phyloP scores from a whole-genome alignment of 2,797 vertebrate species.

The Coreius guichenoti region DNA sequence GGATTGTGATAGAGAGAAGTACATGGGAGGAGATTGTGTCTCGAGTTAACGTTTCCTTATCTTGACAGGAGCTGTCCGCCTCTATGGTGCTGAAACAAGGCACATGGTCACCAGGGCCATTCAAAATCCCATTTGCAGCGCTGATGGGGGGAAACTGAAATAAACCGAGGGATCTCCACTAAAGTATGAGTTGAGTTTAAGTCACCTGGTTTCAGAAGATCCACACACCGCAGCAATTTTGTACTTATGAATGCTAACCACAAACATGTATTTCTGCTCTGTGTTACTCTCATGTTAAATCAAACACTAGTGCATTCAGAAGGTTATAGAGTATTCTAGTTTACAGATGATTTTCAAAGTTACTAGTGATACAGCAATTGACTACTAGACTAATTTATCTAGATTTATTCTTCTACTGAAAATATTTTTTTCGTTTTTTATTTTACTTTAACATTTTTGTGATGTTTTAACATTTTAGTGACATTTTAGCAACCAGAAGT shows the following conservation, averaged over 20 bases:
- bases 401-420: neutral
- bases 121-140: conserved; percentile 50
- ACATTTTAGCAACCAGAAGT: neutral
- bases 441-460: neutral
- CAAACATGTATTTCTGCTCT: conserved; percentile 36
- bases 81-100: conserved; percentile 59
- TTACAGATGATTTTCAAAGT: neutral
- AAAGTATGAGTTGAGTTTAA: conserved; percentile 44
- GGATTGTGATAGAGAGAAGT: conserved; percentile 27
- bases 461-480: neutral
- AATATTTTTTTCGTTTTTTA: neutral
- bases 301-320: neutral
- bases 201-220: conserved; percentile 25
- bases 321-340: neutral
- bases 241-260: conserved; percentile 27
- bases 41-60: conserved; percentile 55
- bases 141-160: conserved; percentile 40
- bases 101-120: conserved; percentile 48
- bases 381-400: neutral
- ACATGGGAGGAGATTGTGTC: conserved; percentile 52
- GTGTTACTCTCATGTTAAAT: neutral
- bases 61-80: conserved; percentile 63
- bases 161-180: conserved; percentile 35
- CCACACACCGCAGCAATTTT: conserved; percentile 9
- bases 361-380: neutral